Percentiles rank a stretch among this genome's conserved stretches.
Conservation (phyloP, 1,140 invertebrate species). For the Brachionus angularis region DNA sequence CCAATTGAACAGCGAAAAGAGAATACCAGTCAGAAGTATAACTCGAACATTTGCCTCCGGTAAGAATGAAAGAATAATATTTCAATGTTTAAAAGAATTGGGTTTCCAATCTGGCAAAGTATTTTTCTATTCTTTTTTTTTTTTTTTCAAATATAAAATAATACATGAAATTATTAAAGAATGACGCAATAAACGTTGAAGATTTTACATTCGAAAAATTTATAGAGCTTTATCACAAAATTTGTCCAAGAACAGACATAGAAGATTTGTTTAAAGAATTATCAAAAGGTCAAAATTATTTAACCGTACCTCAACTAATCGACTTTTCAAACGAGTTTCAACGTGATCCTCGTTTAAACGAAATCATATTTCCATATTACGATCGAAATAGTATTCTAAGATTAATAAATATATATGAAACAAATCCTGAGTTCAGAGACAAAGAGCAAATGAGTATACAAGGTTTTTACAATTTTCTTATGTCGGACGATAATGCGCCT, state of each 20-base stretch:
- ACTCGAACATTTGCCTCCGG: constrained; percentile 95
- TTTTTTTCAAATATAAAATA: no score
- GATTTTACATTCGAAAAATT: constrained; percentile 99
- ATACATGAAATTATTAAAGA: constrained; percentile 48
- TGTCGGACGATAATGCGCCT: constrained; percentile 98
- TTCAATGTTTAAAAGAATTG: constrained; percentile 88
- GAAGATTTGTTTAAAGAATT: constrained; percentile 94
- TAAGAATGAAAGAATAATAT: constrained; percentile 90
- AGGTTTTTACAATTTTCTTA: constrained; percentile 90
- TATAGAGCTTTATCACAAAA: constrained; percentile 95
- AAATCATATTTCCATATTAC: constrained; percentile 95
- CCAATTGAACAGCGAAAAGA: constrained; percentile 82
- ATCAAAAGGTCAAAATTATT: constrained; percentile 65
- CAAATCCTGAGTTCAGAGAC: constrained; percentile 71
- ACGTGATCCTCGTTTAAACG: constrained; percentile 93
- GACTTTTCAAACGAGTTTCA: constrained; percentile 96
- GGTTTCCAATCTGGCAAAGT: constrained; percentile 85
- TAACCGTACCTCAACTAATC: constrained; percentile 80
- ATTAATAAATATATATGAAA: constrained; percentile 90
- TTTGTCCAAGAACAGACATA: constrained; percentile 97
- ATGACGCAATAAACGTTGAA: constrained; percentile 83
- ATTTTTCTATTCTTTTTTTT: constrained; percentile 30
- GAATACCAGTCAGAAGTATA: constrained; percentile 90
- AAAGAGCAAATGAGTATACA: constrained; percentile 79
- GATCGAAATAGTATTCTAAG: constrained; percentile 86